phyloP scores from a whole-genome alignment of 2,113 vertebrate genomes.

The Leiothrix lutea region DNA sequence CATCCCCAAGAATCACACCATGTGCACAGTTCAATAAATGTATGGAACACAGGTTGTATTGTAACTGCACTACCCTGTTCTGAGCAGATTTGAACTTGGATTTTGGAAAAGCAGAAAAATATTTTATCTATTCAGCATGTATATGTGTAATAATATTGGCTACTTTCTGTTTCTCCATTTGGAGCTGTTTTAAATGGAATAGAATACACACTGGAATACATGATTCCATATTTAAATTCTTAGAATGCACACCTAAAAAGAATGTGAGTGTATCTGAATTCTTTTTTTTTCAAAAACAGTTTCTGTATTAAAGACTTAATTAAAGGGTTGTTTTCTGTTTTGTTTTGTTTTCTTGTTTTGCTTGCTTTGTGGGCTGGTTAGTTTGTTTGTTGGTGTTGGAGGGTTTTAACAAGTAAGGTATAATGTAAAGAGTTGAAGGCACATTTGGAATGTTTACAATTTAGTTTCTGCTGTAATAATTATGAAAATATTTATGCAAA shows the following conservation, averaged over 20 bases:
- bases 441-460: background rate
- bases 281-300: background rate
- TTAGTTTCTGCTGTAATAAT: background rate
- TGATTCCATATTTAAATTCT: background rate
- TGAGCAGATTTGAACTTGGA: background rate
- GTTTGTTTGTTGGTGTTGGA: background rate
- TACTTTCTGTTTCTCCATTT: background rate
- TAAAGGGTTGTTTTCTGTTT: rapidly evolving
- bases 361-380: rapidly evolving
- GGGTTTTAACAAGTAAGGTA: background rate
- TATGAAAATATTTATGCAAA: background rate
- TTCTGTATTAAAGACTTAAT: background rate
- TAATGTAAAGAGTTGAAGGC: background rate
- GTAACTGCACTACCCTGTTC: background rate
- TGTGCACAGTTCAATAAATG: background rate
- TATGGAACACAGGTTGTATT: background rate
- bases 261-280: background rate
- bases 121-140: background rate
- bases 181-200: background rate
- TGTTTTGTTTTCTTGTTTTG: background rate
- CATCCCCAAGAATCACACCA: background rate
- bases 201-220: background rate
- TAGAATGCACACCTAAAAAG: background rate
- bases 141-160: background rate
- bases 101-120: background rate